Conservation (phyloP, 2,888 invertebrate species). For the Micoletzkya japonica region DNA sequence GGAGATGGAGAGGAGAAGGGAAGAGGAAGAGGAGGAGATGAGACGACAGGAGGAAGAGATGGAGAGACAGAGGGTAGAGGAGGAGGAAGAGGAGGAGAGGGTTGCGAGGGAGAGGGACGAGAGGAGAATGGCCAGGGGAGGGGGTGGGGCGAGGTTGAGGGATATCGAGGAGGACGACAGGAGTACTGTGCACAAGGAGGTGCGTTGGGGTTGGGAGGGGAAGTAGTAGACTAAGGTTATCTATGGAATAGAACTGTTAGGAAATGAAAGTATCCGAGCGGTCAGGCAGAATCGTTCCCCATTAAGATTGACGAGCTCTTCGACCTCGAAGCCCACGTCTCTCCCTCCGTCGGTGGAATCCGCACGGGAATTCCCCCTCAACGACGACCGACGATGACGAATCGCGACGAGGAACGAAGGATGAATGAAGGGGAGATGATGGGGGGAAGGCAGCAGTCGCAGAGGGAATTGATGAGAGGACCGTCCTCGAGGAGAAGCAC, state of each 20-base stretch:
- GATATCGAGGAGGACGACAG: not conserved
- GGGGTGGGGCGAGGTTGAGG: not conserved
- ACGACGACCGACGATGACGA: too few relatives aligned
- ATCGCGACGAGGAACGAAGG: too few relatives aligned
- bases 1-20: constrained; percentile 1
- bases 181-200: too few relatives aligned
- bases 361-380: too few relatives aligned
- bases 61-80: not conserved
- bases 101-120: not conserved
- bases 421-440: not conserved
- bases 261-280: too few relatives aligned
- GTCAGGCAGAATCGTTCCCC: too few relatives aligned
- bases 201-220: not conserved
- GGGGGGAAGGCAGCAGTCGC: not conserved
- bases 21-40: constrained; percentile 4
- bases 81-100: not conserved
- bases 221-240: not conserved
- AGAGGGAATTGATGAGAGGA: not conserved
- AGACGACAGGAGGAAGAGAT: constrained; percentile 7
- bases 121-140: not conserved
- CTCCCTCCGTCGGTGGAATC: too few relatives aligned
- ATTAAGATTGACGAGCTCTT: constrained; percentile 6
- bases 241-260: not conserved
- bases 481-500: not conserved
- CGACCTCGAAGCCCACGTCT: not conserved